Evolutionary conservation across 2,888 invertebrate species (phyloP).

Genomic region (Blastobasis lacticolella): DNA sequence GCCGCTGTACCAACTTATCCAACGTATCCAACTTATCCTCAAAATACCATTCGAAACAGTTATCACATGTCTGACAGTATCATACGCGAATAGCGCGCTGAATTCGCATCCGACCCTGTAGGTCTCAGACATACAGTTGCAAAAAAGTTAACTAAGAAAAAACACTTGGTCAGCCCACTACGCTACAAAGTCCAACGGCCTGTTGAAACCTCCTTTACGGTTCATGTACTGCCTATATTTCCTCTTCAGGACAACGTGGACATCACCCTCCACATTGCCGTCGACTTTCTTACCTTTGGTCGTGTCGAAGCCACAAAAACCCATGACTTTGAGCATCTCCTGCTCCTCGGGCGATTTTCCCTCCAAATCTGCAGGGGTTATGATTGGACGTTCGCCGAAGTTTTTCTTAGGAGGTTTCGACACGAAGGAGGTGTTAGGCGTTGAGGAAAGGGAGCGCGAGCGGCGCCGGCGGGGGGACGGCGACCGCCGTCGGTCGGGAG

Average conservation of each 20-base stretch:
- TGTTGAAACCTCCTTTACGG: conserved; percentile 98
- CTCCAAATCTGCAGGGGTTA: conserved; percentile 89
- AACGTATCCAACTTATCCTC: too few relatives aligned
- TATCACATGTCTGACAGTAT: too few relatives aligned
- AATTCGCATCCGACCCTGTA: neutral
- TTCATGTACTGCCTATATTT: conserved; percentile 99
- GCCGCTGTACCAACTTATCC: too few relatives aligned
- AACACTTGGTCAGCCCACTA: conserved; percentile 40
- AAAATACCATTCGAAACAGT: too few relatives aligned
- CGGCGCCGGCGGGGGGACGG: conserved; percentile 41
- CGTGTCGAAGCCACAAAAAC: conserved; percentile 95
- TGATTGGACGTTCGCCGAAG: conserved; percentile 76
- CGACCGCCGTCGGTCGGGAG: conserved; percentile 52
- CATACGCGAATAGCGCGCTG: too few relatives aligned
- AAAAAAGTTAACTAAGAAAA: conserved; percentile 1
- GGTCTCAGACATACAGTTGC: neutral
- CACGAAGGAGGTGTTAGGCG: conserved; percentile 52
- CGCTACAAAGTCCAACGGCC: conserved; percentile 97
- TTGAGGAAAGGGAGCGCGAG: conserved; percentile 49
- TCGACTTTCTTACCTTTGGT: conserved; percentile 97
- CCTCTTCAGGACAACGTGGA: conserved; percentile 95
- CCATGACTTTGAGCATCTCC: conserved; percentile 97
- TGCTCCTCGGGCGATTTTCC: conserved; percentile 93
- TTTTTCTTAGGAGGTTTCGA: conserved; percentile 51
- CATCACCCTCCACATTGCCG: conserved; percentile 94